Evolutionary conservation across 2,113 vertebrate species (phyloP).

Genomic region (Hiodon tergisus): DNA sequence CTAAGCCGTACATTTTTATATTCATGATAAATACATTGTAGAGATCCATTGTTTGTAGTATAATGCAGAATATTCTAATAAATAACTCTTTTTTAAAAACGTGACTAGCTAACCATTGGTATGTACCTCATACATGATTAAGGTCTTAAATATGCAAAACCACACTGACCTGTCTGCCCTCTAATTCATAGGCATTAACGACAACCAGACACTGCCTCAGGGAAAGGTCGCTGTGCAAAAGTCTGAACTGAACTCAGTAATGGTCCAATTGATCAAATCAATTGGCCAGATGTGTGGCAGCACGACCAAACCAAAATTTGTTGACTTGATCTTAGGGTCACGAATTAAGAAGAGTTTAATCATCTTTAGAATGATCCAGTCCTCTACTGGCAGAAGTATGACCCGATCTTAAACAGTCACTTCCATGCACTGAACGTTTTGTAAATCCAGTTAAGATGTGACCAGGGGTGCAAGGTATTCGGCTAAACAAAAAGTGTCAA

Average conservation of each 20-base stretch:
- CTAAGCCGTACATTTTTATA: too few relatives aligned
- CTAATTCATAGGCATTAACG: neutral
- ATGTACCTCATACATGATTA: neutral
- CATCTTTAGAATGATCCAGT: slow-evolving; percentile 14
- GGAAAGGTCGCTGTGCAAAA: neutral
- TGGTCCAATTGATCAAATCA: slow-evolving; percentile 22
- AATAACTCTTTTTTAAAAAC: too few relatives aligned
- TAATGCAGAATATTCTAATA: too few relatives aligned
- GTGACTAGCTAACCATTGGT: neutral
- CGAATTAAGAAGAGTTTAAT: slow-evolving; percentile 5
- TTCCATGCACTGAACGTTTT: too few relatives aligned
- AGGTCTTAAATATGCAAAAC: neutral
- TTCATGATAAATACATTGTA: too few relatives aligned
- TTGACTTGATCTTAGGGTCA: slow-evolving; percentile 2
- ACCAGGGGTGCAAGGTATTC: neutral
- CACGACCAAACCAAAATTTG: neutral
- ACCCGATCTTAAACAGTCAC: too few relatives aligned
- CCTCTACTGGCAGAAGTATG: too few relatives aligned
- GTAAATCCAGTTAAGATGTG: too few relatives aligned
- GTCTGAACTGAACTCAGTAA: slow-evolving; percentile 7
- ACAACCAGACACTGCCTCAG: neutral
- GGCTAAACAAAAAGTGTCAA: neutral
- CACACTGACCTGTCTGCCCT: neutral
- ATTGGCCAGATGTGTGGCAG: slow-evolving; percentile 20
- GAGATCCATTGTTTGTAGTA: too few relatives aligned